phyloP scores from a whole-genome alignment of 2,113 vertebrate species.

The Pelodiscus sinensis region DNA sequence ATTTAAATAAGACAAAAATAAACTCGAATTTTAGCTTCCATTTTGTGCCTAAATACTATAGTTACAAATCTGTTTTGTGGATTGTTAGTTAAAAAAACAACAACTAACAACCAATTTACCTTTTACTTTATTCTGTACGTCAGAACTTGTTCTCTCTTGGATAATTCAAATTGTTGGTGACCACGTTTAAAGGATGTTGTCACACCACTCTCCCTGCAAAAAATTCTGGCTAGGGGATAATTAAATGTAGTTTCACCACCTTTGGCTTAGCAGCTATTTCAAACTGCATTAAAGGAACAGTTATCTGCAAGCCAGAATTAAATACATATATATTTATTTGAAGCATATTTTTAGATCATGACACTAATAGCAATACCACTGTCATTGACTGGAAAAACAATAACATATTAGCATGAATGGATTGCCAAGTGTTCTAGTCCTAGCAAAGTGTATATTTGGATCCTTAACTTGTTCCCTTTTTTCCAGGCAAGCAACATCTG shows the following conservation, averaged over 20 bases:
- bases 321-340: not conserved
- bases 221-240: not conserved
- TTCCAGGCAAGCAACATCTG: fast-evolving
- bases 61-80: too few relatives aligned
- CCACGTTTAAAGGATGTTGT: not conserved
- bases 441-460: fast-evolving
- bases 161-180: too few relatives aligned
- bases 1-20: not conserved
- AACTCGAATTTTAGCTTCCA: not conserved
- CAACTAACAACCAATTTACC: too few relatives aligned
- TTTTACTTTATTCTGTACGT: too few relatives aligned
- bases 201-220: not conserved
- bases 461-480: not conserved
- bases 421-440: not conserved
- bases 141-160: too few relatives aligned
- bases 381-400: not conserved
- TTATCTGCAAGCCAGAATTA: not conserved
- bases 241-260: not conserved
- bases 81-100: too few relatives aligned
- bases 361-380: not conserved
- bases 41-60: not conserved
- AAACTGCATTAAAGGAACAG: not conserved
- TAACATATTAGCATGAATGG: not conserved
- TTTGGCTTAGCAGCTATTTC: not conserved
- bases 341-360: not conserved